Base-by-base conservation (phyloP, 2,797 vertebrate species). In the Florisuga fusca region DNA sequence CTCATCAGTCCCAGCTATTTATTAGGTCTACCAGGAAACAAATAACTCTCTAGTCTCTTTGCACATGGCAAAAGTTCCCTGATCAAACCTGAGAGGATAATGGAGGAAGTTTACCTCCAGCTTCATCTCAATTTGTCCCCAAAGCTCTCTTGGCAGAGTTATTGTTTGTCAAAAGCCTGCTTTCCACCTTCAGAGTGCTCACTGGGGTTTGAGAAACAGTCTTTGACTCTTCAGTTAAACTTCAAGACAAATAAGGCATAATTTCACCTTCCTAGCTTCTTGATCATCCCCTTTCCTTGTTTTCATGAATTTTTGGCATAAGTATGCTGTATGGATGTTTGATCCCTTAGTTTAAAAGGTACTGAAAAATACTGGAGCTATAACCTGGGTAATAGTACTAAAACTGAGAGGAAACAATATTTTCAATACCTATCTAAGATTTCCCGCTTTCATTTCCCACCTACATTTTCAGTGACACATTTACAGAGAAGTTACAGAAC, bases 371-470 rank as follows among this genome's bases (percentile, higher is more conserved):
- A 45, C 16, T 71, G 15, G 43, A 73, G 12, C 8, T 46, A 26
- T 61, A 90, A 61, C 19, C 20, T 57, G 31, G 11, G 11, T 45
- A 80, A 38, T 41, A 67, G 25, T 31, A 21, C 15, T 16, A 80
- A 89, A 85, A 53, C 4, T 7, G 12, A 68, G 36, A 53, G 54
- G 21, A 91, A 87, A 72, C n/a, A 58, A 38, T 34, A 18, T 53
- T 94, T 91, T 90, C 36, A 67, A 50, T 41, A 43, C 25, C 3
- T 48, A 74, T 50, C 33, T 34, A 87, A 68, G 69, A 64, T 33
- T 90, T 84, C 17, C 26, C 43, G 71, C 9, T 38, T 94, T 82
- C n/a, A n/a, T 89, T 85, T 82, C 45, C 25, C 54, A 77, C 33
- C 2, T 68, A 51, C 0, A 1, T 69, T 87, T 93, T 90, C 25